phyloP scores from a whole-genome alignment of 2,113 vertebrate genomes.

The Chamaetylas fuelleborni region DNA sequence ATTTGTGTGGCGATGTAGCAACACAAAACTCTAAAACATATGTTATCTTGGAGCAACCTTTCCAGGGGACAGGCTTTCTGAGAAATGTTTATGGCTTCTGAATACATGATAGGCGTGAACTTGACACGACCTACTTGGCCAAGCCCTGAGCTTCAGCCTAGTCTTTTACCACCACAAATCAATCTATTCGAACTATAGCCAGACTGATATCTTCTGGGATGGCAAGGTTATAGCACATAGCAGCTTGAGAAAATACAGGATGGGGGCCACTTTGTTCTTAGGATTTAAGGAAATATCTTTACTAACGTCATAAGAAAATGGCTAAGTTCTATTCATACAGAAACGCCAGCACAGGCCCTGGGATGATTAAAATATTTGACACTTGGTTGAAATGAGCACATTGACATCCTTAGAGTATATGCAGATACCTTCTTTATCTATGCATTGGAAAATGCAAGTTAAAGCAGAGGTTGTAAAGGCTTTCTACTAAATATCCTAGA shows the following conservation, averaged over 20 bases:
- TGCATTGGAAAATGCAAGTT: not conserved
- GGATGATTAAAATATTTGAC: not conserved
- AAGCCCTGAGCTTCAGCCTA: slow-evolving; percentile 2
- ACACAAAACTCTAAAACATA: slow-evolving; percentile 6
- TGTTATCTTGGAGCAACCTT: slow-evolving; percentile 12
- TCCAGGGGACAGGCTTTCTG: slow-evolving; percentile 20
- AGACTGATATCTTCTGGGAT: not conserved
- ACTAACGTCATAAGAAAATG: not conserved
- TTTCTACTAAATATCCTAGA: not conserved
- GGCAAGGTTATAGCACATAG: not conserved
- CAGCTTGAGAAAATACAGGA: not conserved
- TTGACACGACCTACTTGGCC: slow-evolving; percentile 10
- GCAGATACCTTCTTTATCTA: not conserved
- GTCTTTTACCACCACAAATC: slow-evolving; percentile 23
- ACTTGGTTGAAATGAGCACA: not conserved
- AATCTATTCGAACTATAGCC: not conserved
- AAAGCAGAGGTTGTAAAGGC: not conserved
- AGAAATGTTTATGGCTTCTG: slow-evolving; percentile 27
- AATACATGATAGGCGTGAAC: slow-evolving; percentile 16
- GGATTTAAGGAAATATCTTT: not conserved
- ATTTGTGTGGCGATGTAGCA: not conserved
- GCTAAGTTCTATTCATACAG: not conserved
- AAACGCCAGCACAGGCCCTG: not conserved
- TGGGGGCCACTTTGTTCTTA: not conserved
- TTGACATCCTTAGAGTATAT: not conserved